Evolutionary conservation across 2,113 vertebrate genomes (phyloP), one percentile per base, ranked within the genome.

Genomic region (human): DNA sequence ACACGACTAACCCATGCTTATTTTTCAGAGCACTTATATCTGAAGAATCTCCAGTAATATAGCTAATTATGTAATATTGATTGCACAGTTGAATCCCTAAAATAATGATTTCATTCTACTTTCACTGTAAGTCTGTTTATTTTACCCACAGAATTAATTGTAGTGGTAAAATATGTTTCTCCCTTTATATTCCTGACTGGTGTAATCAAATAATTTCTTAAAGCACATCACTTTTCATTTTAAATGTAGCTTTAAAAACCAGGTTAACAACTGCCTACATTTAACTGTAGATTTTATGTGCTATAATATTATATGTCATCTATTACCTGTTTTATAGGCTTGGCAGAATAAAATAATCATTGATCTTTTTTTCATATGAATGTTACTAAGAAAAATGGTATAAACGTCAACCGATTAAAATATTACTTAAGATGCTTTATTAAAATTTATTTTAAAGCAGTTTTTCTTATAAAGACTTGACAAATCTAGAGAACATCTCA

Each of bases 361-460:
- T 98, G 97, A 98, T 98, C 97, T 97, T 97, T 97, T 97, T 98
- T 97, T 97, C 97, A 98, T 97, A 90, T 90, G 85, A 98, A 96
- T 82, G 93, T 96, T 98, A 96, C 97, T 98, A 98, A 98, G 96
- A 98, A 97, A 98, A 98, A 98, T 40, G 70, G 68, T 93, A 7
- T 98, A 98, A 99, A 98, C 93, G 97, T 97, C 83, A 98, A 96
- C 86, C 93, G 84, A 98, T 98, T 98, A 98, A 98, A 98, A 97
- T 92, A 96, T 98, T 98, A 97, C 95, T 98, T 98, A 97, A 98
- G 97, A 97, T 66, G 79, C 55, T 96, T 98, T 98, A 98, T 92
- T 96, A 96, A 98, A 98, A 98, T 92, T 96, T 97, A 97, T 96
- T 97, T 98, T 98, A 98, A 98, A 98, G 95, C 40, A 94, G 90